A percentile compares a stretch with the other conserved stretches of the same genome.
These are phyloP conservation scores for Echiichthys vipera DNA, from an alignment of 2,797 vertebrate species.

Conservation along the genomic window DNA sequence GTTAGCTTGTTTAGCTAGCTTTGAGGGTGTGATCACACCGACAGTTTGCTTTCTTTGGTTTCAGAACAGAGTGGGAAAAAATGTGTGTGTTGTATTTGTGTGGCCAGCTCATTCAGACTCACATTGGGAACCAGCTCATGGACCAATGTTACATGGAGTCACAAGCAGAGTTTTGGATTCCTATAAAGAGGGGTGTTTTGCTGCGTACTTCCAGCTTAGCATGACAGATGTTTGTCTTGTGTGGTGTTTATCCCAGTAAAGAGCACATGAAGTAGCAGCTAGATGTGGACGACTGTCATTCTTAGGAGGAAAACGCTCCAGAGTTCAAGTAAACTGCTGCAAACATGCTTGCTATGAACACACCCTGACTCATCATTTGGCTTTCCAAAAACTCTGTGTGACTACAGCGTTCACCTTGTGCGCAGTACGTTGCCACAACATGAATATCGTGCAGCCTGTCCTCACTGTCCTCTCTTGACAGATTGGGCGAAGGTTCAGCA, in stretches of 20 bases:
- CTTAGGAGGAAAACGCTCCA: background rate
- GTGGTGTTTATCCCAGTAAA: constrained; percentile 12
- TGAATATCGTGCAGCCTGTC: constrained; percentile 7
- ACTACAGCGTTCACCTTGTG: background rate
- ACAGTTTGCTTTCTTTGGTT: constrained; percentile 52
- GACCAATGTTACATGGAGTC: background rate
- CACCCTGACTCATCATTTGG: constrained; percentile 10
- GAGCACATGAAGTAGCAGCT: background rate
- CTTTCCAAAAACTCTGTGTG: background rate
- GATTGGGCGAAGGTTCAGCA: constrained; percentile 57
- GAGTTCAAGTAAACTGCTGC: constrained; percentile 11
- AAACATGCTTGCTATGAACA: background rate
- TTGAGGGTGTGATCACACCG: constrained; percentile 37
- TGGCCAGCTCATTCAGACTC: constrained; percentile 6
- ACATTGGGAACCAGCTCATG: background rate
- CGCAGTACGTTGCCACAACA: background rate
- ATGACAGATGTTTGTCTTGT: background rate
- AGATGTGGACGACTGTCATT: background rate
- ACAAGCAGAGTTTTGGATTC: background rate
- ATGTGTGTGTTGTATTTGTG: constrained; percentile 1
- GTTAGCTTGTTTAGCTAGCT: constrained; percentile 43
- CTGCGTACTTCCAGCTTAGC: background rate
- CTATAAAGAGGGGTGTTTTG: background rate
- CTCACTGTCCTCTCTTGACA: constrained; percentile 30
- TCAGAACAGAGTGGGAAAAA: background rate